phyloP scores from a whole-genome alignment of 2,113 vertebrate species.

The Trochalopteron elliotii region DNA sequence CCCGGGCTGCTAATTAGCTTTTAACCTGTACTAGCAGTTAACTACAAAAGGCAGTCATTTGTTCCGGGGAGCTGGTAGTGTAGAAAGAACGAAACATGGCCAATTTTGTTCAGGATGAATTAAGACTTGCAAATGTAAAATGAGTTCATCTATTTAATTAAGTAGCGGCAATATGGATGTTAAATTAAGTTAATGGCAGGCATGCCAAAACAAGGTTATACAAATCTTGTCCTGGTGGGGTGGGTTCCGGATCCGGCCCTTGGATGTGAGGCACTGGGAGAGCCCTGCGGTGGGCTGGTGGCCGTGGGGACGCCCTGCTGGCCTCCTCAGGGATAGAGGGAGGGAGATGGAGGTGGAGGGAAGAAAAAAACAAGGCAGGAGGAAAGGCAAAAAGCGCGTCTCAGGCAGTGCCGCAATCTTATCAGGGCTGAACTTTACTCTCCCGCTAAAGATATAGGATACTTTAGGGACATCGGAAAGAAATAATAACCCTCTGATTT shows the following conservation, averaged over 20 bases:
- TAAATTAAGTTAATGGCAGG: slow-evolving; percentile 69
- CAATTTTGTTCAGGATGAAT: slow-evolving; percentile 74
- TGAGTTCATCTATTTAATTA: slow-evolving; percentile 78
- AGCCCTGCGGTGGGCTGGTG: neutral
- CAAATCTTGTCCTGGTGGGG: slow-evolving; percentile 14
- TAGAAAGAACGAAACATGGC: slow-evolving; percentile 63
- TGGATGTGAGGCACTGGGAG: neutral
- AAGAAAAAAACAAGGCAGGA: neutral
- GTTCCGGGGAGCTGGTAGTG: slow-evolving; percentile 62
- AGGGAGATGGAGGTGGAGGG: neutral
- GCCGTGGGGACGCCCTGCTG: neutral
- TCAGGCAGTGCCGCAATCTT: slow-evolving; percentile 47
- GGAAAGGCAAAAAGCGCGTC: neutral
- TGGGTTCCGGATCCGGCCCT: neutral
- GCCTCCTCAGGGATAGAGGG: neutral
- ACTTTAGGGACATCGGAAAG: slow-evolving; percentile 67
- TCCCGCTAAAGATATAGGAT: slow-evolving; percentile 58
- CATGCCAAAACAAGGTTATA: slow-evolving; percentile 62
- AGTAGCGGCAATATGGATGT: slow-evolving; percentile 69
- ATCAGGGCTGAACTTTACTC: slow-evolving; percentile 67
- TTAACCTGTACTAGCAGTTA: slow-evolving; percentile 72
- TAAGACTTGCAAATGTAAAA: slow-evolving; percentile 70
- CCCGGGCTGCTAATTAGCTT: slow-evolving; percentile 70
- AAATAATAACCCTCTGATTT: slow-evolving; percentile 63
- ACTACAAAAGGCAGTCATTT: slow-evolving; percentile 69